A percentile compares a stretch with the other conserved stretches of the same genome.
Evolutionary conservation across 2,888 invertebrate species (phyloP).

Genomic region (Aphodius sticticus): DNA sequence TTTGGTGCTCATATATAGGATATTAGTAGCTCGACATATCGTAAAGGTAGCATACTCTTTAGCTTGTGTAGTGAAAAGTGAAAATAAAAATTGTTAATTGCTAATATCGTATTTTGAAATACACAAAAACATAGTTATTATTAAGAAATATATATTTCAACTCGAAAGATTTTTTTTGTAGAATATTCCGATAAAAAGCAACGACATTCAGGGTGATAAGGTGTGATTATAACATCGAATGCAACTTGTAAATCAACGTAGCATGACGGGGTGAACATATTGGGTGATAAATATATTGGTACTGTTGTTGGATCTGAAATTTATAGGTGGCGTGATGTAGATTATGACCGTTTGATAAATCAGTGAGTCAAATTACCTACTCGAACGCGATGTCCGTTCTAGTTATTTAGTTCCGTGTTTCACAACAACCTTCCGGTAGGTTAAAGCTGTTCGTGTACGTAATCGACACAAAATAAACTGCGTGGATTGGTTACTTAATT

Average conservation of each 20-base stretch:
- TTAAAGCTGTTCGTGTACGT: not conserved
- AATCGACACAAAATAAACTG: not conserved
- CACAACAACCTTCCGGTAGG: not conserved
- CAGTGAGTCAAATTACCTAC: slow-evolving; percentile 20
- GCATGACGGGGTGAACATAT: slow-evolving; percentile 18
- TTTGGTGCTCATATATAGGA: too few species aligned
- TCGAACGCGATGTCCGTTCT: slow-evolving; percentile 7
- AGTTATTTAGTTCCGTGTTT: not conserved
- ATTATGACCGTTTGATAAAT: slow-evolving; percentile 17
- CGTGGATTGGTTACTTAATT: not conserved
- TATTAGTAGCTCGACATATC: too few species aligned
- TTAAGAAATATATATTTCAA: too few species aligned
- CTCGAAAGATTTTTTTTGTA: too few species aligned
- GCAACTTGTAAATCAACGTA: not conserved
- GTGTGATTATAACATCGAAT: not conserved
- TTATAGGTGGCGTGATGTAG: slow-evolving; percentile 21
- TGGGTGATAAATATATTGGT: slow-evolving; percentile 22
- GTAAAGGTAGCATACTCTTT: too few species aligned
- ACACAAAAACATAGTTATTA: too few species aligned
- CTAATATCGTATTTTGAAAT: too few species aligned
- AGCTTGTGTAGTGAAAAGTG: too few species aligned
- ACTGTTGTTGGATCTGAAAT: slow-evolving; percentile 11
- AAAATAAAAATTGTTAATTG: too few species aligned
- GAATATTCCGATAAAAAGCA: not conserved
- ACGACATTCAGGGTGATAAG: not conserved